phyloP scores from a whole-genome alignment of 2,888 invertebrate species.

The Drosophila putrida region DNA sequence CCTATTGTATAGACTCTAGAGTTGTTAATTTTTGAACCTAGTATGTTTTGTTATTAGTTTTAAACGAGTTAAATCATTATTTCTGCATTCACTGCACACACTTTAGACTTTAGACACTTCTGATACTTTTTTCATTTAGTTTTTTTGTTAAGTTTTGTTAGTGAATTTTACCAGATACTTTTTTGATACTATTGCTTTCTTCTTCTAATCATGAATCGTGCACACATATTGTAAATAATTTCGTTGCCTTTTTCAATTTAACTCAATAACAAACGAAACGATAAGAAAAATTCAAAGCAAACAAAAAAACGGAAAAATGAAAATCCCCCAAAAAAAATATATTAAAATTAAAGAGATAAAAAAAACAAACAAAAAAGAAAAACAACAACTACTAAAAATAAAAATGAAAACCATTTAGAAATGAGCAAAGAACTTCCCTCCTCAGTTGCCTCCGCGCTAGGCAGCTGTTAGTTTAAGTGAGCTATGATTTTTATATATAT shows the following conservation, averaged over 20 bases:
- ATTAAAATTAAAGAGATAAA: constrained; percentile 38
- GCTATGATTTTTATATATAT: constrained; percentile 72
- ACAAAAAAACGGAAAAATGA: constrained; percentile 34
- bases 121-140: constrained; percentile 45
- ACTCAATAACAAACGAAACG: constrained; percentile 34
- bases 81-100: neutral
- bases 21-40: constrained; percentile 50
- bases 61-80: constrained; percentile 23
- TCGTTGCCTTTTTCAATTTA: constrained; percentile 66
- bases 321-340: constrained; percentile 33
- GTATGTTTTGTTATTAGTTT: constrained; percentile 57
- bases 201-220: constrained; percentile 38
- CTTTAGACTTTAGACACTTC: neutral
- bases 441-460: constrained; percentile 72
- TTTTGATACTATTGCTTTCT: constrained; percentile 22
- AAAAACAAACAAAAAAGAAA: constrained; percentile 33
- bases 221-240: constrained; percentile 74
- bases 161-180: constrained; percentile 33
- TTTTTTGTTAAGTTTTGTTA: constrained; percentile 57
- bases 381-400: constrained; percentile 26
- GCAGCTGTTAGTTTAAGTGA: constrained; percentile 76
- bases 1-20: constrained; percentile 30
- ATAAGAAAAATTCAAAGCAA: constrained; percentile 37
- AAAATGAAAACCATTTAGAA: constrained; percentile 67
- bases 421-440: constrained; percentile 79